Evolutionary conservation across 1,140 invertebrate genomes (phyloP), one percentile per base, ranked within the genome.

Genomic region (Drosophila busckii): DNA sequence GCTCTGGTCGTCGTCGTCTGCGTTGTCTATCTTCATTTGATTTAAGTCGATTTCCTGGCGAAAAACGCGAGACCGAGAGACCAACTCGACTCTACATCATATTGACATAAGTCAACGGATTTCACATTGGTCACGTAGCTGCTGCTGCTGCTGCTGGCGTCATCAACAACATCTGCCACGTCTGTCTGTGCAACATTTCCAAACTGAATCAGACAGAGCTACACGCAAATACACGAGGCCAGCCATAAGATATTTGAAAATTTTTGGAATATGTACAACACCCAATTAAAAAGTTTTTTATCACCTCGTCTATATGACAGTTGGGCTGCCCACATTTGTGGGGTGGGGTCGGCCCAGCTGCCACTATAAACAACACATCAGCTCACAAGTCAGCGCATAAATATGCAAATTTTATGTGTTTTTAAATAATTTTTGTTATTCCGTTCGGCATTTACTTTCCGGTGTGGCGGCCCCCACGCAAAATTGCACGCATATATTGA

Each of bases 21-120:
- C 28, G 20, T 55, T 64, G 64, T 73, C 75, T 80, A 73, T 80
- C 75, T 80, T 80, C 75, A 80, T 80, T 80, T 69, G 55, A 69
- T 68, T 54, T 58, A 64, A 80, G 75, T 82, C 69, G 73, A 71
- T 80, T 73, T 80, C 50, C 64, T 65, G 64, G 46, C 73, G n/a
- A 61, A 61, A 80, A 63, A 61, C 54, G 68, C 75, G 63, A 70
- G n/a, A n/a, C n/a, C n/a, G n/a, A n/a, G n/a, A n/a, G n/a, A 62
- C 73, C 34, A 12, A 26, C 17, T 29, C 31, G 15, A 10, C 46
- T 28, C 69, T 64, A 73, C 70, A 54, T 73, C 59, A 56, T 69
- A 70, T 84, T 73, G 78, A 71, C 71, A 71, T 84, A 84, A 84
- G 78, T 84, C 71, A 84, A 71, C 67, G 78, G 78, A 84, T 84